Base-by-base conservation (phyloP, 2,113 vertebrate genomes). In the Rhynchomys soricoides region DNA sequence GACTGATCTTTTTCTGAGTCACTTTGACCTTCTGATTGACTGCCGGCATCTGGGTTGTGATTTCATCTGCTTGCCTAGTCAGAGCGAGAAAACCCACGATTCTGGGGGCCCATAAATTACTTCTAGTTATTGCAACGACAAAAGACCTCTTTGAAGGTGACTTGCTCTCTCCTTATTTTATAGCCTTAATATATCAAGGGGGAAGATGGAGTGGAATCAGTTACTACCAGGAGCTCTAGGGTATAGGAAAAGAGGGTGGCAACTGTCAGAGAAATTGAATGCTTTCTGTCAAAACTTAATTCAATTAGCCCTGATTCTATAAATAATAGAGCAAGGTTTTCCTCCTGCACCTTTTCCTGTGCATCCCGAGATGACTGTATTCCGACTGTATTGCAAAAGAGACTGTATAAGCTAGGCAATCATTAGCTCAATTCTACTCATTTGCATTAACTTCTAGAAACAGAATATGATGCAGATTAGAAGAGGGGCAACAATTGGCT, bases 71-170 rank as follows among this genome's bases (percentile, higher is more conserved):
- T 97, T 96, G 96, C 96, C 66, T 78, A 98, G 98, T 98, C 92
- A 97, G 98, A 98, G 98, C 97, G 97, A 98, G 99, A 99, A 98
- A 98, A 98, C 98, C 94, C 98, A 98, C 94, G 97, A 90, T 98
- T 98, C 97, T 97, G 98, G 97, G 98, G 97, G 92, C 64, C 74
- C 52, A 89, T 97, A 97, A 98, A 98, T 98, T 97, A 97, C 98
- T 99, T 98, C 98, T 98, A 98, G 98, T 98, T 98, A 98, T 99
- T 98, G 97, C 94, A 90, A 91, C 98, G 98, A 98, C 98, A 99
- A 97, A 98, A 98, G 98, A 98, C 98, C 96, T 96, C 97, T 98
- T 98, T 93, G 98, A 99, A 99, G 99, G 99, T 99, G 99, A 99
- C 98, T 99, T 98, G 98, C 98, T 99, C 98, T 99, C 98, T 98